Evolutionary conservation across 2,113 vertebrate genomes (phyloP).

Genomic region (Nymphicus hollandicus): DNA sequence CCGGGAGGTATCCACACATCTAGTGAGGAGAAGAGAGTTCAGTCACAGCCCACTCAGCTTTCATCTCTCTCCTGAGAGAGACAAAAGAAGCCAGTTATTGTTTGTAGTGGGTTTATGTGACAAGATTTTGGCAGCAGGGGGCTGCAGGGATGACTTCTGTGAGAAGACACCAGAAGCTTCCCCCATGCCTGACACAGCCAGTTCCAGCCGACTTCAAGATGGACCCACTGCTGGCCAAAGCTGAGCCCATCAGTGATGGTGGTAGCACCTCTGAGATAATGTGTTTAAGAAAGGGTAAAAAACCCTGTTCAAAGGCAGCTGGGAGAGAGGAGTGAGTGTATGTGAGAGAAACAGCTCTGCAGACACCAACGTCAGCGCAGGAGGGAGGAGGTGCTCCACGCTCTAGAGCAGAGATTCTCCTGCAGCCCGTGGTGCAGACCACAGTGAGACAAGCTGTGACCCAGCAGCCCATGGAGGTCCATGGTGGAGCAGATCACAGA

Average conservation of each 20-base stretch:
- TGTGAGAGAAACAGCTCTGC: neutral
- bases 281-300: neutral
- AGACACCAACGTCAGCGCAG: neutral
- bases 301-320: neutral
- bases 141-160: neutral
- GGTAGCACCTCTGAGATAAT: neutral
- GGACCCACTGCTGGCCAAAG: neutral
- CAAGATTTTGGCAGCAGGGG: neutral
- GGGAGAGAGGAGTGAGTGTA: neutral
- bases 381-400: neutral
- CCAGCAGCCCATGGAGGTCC: too few relatives aligned
- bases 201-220: neutral
- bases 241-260: rapidly evolving
- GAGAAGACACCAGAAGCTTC: neutral
- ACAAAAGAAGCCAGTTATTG: neutral
- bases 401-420: neutral
- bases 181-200: neutral
- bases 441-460: neutral
- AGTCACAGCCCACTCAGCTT: neutral
- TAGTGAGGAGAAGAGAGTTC: neutral
- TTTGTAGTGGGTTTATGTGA: neutral
- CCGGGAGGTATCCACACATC: neutral
- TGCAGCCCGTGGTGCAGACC: neutral
- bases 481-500: neutral
- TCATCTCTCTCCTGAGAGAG: neutral